Evolutionary conservation across 1,140 invertebrate genomes (phyloP).

Genomic region (Pseudomyrmex flavicornis): DNA sequence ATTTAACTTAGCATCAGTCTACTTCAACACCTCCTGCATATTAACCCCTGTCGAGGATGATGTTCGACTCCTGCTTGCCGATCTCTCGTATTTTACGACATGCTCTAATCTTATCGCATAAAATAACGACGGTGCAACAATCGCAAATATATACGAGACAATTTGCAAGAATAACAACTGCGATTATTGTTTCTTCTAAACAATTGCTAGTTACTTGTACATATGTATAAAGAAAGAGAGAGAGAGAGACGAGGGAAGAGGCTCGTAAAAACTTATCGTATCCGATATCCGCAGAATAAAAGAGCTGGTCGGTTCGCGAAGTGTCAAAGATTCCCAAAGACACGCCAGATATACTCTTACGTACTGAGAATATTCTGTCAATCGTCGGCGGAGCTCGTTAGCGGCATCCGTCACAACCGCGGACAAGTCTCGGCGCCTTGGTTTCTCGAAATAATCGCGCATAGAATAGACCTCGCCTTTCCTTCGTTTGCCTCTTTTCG

Average conservation of each 20-base stretch:
- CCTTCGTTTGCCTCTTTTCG: constrained; percentile 19
- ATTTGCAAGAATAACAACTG: background rate
- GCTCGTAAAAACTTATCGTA: background rate
- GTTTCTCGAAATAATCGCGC: constrained; percentile 80
- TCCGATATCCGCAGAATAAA: background rate
- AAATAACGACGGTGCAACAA: no score
- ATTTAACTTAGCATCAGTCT: constrained; percentile 72
- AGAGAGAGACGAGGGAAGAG: background rate
- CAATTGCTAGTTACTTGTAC: no score
- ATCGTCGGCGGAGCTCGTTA: constrained; percentile 80
- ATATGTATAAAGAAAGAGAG: background rate
- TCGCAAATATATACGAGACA: no score
- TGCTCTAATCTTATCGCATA: background rate
- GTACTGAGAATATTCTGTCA: constrained; percentile 82
- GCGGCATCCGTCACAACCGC: constrained; percentile 74
- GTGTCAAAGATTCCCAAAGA: constrained; percentile 41
- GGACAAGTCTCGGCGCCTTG: constrained; percentile 66
- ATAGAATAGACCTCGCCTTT: constrained; percentile 53
- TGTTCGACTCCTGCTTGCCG: constrained; percentile 21
- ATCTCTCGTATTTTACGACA: constrained; percentile 6
- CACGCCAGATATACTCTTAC: constrained; percentile 53
- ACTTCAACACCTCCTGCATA: constrained; percentile 70
- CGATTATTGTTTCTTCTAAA: background rate
- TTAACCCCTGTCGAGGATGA: constrained; percentile 36
- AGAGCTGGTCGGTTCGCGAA: constrained; percentile 19